Evolutionary conservation across 2,888 invertebrate genomes (phyloP).

Genomic region (Eupsilia transversa): DNA sequence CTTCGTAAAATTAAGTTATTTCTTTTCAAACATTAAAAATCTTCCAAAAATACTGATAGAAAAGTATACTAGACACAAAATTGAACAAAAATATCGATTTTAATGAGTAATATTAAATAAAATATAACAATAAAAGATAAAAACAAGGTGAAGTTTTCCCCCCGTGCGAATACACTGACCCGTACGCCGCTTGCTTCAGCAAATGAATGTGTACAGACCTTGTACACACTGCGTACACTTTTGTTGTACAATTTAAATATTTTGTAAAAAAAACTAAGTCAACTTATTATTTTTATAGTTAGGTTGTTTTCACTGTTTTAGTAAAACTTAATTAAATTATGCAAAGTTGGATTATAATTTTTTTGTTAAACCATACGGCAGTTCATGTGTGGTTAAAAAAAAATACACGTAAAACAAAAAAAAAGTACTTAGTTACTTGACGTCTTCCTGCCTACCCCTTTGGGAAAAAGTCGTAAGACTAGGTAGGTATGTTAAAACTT

Average conservation of each 20-base stretch:
- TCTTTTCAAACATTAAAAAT: too few species aligned
- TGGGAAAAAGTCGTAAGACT: neutral
- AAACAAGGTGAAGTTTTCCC: constrained; percentile 31
- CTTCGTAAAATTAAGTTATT: neutral
- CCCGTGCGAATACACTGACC: constrained; percentile 66
- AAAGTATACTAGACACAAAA: too few species aligned
- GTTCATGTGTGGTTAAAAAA: neutral
- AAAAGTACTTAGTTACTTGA: neutral
- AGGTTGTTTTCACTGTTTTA: neutral
- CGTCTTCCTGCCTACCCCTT: neutral
- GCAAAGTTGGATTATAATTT: neutral
- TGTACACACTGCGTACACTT: constrained; percentile 58
- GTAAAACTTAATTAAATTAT: neutral
- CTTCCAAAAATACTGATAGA: rapidly evolving
- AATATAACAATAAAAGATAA: constrained; percentile 26
- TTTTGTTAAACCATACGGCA: too few species aligned
- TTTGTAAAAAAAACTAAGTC: neutral
- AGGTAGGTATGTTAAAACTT: neutral
- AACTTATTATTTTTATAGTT: neutral
- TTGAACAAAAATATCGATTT: neutral
- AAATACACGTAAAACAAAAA: neutral
- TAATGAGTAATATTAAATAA: neutral
- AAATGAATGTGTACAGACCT: constrained; percentile 68
- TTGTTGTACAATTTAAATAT: constrained; percentile 28
- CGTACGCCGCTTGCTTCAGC: constrained; percentile 70